phyloP scores from a whole-genome alignment of 1,140 invertebrate species.

The Eupeodes corollae region DNA sequence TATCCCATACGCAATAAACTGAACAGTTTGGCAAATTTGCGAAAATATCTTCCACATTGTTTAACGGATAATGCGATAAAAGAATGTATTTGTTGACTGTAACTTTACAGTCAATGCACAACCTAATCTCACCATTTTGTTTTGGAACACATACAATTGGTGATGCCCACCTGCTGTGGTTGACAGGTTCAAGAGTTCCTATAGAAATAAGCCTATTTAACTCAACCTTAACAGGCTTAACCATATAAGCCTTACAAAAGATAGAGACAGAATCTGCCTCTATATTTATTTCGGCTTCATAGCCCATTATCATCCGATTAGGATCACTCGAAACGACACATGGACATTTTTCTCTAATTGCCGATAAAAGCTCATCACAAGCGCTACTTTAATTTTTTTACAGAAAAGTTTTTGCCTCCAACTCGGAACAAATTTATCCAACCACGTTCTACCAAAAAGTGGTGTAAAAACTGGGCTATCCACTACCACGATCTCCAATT shows the following conservation, averaged over 20 bases:
- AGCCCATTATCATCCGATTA: neutral
- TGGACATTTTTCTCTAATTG: neutral
- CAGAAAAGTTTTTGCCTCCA: too few species aligned
- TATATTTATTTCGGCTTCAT: neutral
- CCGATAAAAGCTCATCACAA: too few species aligned
- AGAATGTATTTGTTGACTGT: neutral
- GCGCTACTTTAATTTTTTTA: too few species aligned
- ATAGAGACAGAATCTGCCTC: neutral
- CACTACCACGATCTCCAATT: too few species aligned
- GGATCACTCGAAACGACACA: neutral
- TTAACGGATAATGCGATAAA: slow-evolving; percentile 9
- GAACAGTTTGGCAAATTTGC: slow-evolving; percentile 10
- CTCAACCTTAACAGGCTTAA: neutral
- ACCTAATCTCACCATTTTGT: neutral
- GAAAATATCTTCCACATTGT: slow-evolving; percentile 14
- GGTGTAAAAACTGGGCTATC: too few species aligned
- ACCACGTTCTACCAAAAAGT: too few species aligned
- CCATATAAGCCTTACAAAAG: too few species aligned
- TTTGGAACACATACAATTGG: neutral
- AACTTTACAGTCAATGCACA: neutral
- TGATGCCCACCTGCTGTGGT: neutral
- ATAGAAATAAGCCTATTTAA: neutral
- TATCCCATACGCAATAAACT: slow-evolving; percentile 8
- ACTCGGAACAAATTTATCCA: too few species aligned
- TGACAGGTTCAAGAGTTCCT: neutral